Conservation (phyloP, 1,140 invertebrate genomes). For the Thereuonema tuberculata region DNA sequence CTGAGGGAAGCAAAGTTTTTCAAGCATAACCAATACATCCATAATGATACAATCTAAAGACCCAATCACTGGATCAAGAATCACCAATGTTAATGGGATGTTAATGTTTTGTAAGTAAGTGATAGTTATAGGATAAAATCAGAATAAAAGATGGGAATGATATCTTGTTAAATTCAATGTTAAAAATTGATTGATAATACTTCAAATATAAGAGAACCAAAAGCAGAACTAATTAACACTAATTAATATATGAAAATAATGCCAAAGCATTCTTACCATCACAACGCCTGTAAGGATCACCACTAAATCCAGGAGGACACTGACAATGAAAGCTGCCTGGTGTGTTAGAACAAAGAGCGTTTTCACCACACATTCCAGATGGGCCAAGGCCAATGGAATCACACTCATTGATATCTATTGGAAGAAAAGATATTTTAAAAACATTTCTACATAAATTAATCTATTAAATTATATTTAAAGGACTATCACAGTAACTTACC, state of each 20-base stretch:
- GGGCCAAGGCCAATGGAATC: constrained; percentile 51
- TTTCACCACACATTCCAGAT: constrained; percentile 63
- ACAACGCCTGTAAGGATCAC: constrained; percentile 54
- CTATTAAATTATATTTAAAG: constrained; percentile 17
- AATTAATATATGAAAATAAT: too few species aligned
- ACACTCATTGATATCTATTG: constrained; percentile 84
- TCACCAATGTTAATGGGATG: too few species aligned
- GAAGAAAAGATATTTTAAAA: constrained; percentile 14
- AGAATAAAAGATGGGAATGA: too few species aligned
- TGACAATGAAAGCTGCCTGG: constrained; percentile 61
- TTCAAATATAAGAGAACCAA: neutral
- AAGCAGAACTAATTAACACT: neutral
- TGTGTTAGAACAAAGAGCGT: constrained; percentile 68
- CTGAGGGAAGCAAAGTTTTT: too few species aligned
- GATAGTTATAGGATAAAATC: too few species aligned
- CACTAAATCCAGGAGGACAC: constrained; percentile 62
- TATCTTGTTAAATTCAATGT: too few species aligned
- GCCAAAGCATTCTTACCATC: constrained; percentile 33
- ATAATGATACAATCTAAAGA: too few species aligned
- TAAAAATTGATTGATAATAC: constrained; percentile 13
- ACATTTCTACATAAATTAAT: neutral
- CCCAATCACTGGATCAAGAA: too few species aligned
- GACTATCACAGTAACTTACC: constrained; percentile 38
- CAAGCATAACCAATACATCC: too few species aligned
- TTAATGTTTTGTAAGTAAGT: too few species aligned